Evolutionary conservation across 2,888 invertebrate species (phyloP), one percentile per base, ranked within the genome.

Genomic region (Liopterus haemorrhoidalis): DNA sequence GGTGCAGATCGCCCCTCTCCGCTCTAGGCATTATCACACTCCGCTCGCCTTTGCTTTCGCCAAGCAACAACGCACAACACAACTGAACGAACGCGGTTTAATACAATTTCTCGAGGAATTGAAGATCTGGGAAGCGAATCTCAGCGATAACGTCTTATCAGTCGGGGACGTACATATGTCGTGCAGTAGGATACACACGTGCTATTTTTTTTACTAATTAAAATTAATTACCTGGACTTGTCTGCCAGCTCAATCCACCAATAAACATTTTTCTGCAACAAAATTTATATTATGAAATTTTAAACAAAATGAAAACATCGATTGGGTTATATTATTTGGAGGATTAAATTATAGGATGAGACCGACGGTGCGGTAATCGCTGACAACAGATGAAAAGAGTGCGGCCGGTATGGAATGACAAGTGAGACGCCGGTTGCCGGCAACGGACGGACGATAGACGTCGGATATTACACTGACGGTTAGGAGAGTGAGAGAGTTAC

Each of bases 261-360:
- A 97, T 93, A 83, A 97, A 97, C 95, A 97, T 97, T 88, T 97
- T 97, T 79, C 96, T 96, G 84, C 64, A 90, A 89, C 73, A 80
- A 78, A 76, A 74, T 72, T 68, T 62, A 27, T 19, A 28, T 22
- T 28, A 9, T 15, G 5, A 30, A 16, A 25, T 19, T 39, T 9
- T 18, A 24, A 31, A 32, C 3, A 19, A 41, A n/a, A n/a, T n/a
- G n/a, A n/a, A n/a, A n/a, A n/a, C n/a, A n/a, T n/a, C n/a, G n/a
- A n/a, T n/a, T n/a, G n/a, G n/a, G n/a, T n/a, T n/a, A n/a, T n/a
- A n/a, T n/a, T n/a, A n/a, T n/a, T n/a, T n/a, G n/a, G n/a, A n/a
- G n/a, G n/a, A n/a, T n/a, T n/a, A 27, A 27, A 27, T 12, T 14
- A 27, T 14, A 12, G 27, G 27, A 27, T 11, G 27, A 14, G 5